Percentiles rank a stretch among this genome's conserved stretches.
phyloP scores from a whole-genome alignment of 2,797 vertebrate species.

The Halcyon chelicuti region DNA sequence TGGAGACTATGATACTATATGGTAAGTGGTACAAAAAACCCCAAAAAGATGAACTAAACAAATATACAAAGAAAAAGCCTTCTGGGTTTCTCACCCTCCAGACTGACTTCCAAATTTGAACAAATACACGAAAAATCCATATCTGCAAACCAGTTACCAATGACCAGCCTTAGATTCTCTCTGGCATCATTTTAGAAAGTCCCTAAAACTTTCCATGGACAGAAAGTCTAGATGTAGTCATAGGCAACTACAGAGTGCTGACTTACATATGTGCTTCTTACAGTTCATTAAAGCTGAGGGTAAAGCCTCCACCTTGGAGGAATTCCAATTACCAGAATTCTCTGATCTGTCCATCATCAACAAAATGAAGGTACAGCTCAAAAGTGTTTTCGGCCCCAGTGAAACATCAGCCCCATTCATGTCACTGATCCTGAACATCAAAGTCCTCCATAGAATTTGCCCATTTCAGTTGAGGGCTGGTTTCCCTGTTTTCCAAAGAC shows the following conservation, averaged over 20 bases:
- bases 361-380: not conserved
- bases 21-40: not conserved
- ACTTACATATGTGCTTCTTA: not conserved
- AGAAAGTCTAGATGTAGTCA: not conserved
- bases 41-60: not conserved
- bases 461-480: not conserved
- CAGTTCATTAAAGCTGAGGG: not conserved
- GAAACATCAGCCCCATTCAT: not conserved
- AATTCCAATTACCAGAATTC: not conserved
- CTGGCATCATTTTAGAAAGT: not conserved
- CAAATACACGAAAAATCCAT: not conserved
- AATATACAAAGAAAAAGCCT: fast-evolving
- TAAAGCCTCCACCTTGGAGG: not conserved
- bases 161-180: not conserved
- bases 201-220: not conserved
- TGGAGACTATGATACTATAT: not conserved
- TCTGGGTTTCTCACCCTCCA: not conserved
- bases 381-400: not conserved
- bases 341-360: not conserved
- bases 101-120: not conserved
- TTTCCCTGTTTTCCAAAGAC: not conserved
- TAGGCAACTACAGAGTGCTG: not conserved
- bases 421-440: not conserved
- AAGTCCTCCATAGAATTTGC: not conserved
- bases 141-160: not conserved